Conservation (phyloP, 2,113 vertebrate genomes). For the Parus major region DNA sequence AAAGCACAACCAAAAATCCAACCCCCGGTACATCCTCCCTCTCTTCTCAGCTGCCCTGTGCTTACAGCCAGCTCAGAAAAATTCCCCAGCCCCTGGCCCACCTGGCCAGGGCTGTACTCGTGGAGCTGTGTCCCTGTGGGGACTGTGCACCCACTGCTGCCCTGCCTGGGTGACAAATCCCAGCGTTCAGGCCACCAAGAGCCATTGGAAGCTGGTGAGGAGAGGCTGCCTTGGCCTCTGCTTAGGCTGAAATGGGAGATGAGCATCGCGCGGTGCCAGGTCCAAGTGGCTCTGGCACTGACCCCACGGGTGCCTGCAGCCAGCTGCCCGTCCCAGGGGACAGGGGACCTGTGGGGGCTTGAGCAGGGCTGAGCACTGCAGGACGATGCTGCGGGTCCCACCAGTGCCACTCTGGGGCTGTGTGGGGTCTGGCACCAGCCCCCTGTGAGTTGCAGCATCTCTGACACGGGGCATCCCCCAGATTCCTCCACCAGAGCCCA, state of each 20-base stretch:
- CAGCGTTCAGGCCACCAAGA: rapidly evolving
- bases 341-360: not conserved
- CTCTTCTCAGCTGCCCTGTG: not conserved
- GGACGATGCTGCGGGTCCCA: not conserved
- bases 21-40: too few species aligned
- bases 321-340: not conserved
- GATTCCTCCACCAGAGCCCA: not conserved
- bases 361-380: not conserved
- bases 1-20: not conserved
- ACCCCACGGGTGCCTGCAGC: rapidly evolving
- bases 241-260: rapidly evolving
- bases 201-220: not conserved
- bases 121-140: not conserved
- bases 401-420: rapidly evolving
- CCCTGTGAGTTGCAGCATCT: rapidly evolving
- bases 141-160: not conserved
- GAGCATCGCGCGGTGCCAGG: rapidly evolving
- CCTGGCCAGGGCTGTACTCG: rapidly evolving
- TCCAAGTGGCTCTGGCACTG: not conserved
- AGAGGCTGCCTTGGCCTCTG: rapidly evolving
- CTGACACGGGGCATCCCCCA: rapidly evolving
- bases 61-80: not conserved
- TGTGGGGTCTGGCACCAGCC: rapidly evolving
- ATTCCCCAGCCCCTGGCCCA: rapidly evolving
- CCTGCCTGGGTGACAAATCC: not conserved